A percentile compares a stretch with the other conserved stretches of the same genome.
Evolutionary conservation across 2,113 vertebrate genomes (phyloP).

Genomic region (Neolamprologus variostigma): DNA sequence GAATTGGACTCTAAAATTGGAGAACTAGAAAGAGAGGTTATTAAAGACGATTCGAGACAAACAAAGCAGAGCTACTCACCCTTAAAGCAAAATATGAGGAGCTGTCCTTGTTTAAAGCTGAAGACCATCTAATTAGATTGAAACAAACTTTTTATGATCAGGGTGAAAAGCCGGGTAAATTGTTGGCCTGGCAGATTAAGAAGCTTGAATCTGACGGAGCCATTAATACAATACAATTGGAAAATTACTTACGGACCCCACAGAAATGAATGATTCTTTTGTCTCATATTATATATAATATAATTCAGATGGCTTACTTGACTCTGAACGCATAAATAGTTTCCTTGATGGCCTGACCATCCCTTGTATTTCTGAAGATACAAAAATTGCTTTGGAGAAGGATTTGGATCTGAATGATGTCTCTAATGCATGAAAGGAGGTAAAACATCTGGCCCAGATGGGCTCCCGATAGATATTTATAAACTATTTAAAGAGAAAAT

Average conservation of each 20-base stretch:
- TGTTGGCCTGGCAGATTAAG: not conserved
- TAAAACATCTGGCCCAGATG: not conserved
- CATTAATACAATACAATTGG: not conserved
- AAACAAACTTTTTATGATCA: not conserved
- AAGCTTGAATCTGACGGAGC: not conserved
- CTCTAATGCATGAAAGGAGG: not conserved
- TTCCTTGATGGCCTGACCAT: not conserved
- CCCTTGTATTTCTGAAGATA: not conserved
- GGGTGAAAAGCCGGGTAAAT: not conserved
- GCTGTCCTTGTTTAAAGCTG: not conserved
- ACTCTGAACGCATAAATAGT: not conserved
- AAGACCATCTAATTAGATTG: not conserved
- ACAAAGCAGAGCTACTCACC: not conserved
- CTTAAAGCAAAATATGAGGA: not conserved
- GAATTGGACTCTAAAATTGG: not conserved
- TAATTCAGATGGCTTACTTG: not conserved
- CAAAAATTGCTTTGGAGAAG: not conserved
- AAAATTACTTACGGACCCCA: not conserved
- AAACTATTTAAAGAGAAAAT: not conserved
- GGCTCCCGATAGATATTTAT: not conserved
- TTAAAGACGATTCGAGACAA: not conserved
- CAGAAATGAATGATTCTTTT: not conserved
- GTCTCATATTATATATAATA: not conserved
- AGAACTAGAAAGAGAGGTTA: not conserved
- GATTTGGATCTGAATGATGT: not conserved